Evolutionary conservation across 2,113 vertebrate genomes (phyloP), one percentile per base, ranked within the genome.

Genomic region (Ctenomys sociabilis): DNA sequence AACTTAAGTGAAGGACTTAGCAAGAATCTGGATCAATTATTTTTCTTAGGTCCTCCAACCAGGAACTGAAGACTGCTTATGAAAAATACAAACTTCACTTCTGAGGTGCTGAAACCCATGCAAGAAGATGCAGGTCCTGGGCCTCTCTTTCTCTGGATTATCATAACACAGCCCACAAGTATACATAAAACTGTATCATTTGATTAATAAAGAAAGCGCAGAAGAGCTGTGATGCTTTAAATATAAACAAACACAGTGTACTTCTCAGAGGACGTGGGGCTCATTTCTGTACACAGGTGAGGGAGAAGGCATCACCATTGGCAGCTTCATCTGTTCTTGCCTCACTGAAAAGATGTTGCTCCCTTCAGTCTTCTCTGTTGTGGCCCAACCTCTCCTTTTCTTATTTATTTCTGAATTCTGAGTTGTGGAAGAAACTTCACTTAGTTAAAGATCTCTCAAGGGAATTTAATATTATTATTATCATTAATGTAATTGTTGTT

Each of bases 161-260:
- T 43, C 85, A 43, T 59, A 72, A 83, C 32, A 45, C 7, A 82
- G 52, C n/a, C 37, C 30, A 8, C 6, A 28, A 45, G 7, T 59
- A n/a, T 35, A 37, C 12, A 63, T 59, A 16, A 59, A 72, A 59
- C 28, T 9, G 7, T 10, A 57, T 32, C 68, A 85, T 78, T 1
- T 94, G n/a, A 95, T 90, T 95, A 92, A 95, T 70, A 93, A 94
- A 94, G 16, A 93, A 54, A 92, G 61, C 43, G 43, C 21, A 85
- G 61, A 73, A 30, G 24, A 19, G 40, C 88, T 45, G 14, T 26
- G 30, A 52, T n/a, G 5, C 0, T 3, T 24, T 22, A n/a, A 45
- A 17, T 61, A 24, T 7, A 85, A 30, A 40, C 0, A 3, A 21
- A 11, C 37, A 2, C 0, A 30, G 30, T 32, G 5, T 16, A 9